These are phyloP conservation scores for Pandemis cinnamomeana DNA, from an alignment of 2,888 invertebrate genomes.

Conservation along the genomic window DNA sequence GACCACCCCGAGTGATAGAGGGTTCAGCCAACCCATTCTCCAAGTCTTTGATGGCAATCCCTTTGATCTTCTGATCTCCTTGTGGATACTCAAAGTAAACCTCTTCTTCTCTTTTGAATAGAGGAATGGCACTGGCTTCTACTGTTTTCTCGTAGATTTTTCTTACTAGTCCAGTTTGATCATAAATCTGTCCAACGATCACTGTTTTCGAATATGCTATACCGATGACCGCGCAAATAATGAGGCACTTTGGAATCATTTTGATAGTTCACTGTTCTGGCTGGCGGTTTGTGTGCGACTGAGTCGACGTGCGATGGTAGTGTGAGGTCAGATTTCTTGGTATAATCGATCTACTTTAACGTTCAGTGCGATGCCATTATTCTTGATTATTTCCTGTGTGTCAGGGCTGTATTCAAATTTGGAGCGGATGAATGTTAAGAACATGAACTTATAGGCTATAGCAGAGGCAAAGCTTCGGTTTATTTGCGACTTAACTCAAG, in stretches of 20 bases:
- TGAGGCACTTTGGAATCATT: slow-evolving; percentile 56
- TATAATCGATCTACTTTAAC: slow-evolving; percentile 11
- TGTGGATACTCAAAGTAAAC: slow-evolving; percentile 62
- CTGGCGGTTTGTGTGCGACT: slow-evolving; percentile 26
- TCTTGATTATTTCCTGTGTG: slow-evolving; percentile 5
- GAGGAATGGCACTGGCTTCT: slow-evolving; percentile 57
- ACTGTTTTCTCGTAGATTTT: slow-evolving; percentile 63
- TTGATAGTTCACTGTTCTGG: slow-evolving; percentile 40
- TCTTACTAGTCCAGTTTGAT: slow-evolving; percentile 59
- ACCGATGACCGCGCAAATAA: slow-evolving; percentile 52
- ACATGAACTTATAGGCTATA: background rate
- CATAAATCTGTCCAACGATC: slow-evolving; percentile 66
- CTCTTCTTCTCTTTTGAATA: slow-evolving; percentile 66
- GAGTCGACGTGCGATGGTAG: slow-evolving; percentile 15
- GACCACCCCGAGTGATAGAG: slow-evolving; percentile 71
- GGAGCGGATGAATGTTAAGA: background rate
- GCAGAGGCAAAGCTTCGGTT: background rate
- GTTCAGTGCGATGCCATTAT: background rate
- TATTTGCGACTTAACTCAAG: too few species aligned
- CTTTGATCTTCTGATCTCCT: slow-evolving; percentile 71
- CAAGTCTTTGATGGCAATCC: slow-evolving; percentile 73
- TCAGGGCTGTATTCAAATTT: background rate
- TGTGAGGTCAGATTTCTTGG: slow-evolving; percentile 51
- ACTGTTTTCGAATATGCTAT: slow-evolving; percentile 60
- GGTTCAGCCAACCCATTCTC: slow-evolving; percentile 71